phyloP scores from a whole-genome alignment of 1,140 invertebrate species.

The Heliothis subflexa region DNA sequence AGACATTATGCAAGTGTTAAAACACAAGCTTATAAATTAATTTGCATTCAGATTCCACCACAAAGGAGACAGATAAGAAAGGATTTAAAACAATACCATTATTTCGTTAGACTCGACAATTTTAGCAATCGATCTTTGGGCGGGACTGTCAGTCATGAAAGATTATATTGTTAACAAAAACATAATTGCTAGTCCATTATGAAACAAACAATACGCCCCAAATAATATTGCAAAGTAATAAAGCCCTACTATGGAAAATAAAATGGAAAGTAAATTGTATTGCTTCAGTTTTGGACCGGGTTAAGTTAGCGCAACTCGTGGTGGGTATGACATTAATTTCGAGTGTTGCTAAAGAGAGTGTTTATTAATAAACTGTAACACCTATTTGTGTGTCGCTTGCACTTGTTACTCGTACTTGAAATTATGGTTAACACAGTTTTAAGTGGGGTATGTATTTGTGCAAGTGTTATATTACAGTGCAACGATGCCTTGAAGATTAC shows the following conservation, averaged over 20 bases:
- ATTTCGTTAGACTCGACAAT: slow-evolving; percentile 13
- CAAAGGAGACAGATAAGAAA: slow-evolving; percentile 14
- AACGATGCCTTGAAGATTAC: no score
- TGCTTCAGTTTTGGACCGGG: slow-evolving; percentile 6
- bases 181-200: slow-evolving; percentile 56
- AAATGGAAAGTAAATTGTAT: slow-evolving; percentile 43
- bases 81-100: slow-evolving; percentile 16
- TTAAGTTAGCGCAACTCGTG: background rate
- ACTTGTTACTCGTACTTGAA: slow-evolving; percentile 5
- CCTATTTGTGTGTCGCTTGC: slow-evolving; percentile 20
- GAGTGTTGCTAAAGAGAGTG: slow-evolving; percentile 23
- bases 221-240: slow-evolving; percentile 48
- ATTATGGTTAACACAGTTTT: slow-evolving; percentile 30
- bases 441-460: background rate
- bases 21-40: slow-evolving; percentile 12
- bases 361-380: slow-evolving; percentile 28
- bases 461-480: background rate
- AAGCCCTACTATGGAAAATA: slow-evolving; percentile 42
- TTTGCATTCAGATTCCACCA: slow-evolving; percentile 15
- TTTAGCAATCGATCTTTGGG: slow-evolving; percentile 15
- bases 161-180: slow-evolving; percentile 48
- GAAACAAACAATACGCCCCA: slow-evolving; percentile 47
- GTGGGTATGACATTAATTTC: slow-evolving; percentile 27
- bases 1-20: background rate
- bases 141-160: slow-evolving; percentile 43